phyloP scores from a whole-genome alignment of 2,797 vertebrate species.

The Pipistrellus nathusii region DNA sequence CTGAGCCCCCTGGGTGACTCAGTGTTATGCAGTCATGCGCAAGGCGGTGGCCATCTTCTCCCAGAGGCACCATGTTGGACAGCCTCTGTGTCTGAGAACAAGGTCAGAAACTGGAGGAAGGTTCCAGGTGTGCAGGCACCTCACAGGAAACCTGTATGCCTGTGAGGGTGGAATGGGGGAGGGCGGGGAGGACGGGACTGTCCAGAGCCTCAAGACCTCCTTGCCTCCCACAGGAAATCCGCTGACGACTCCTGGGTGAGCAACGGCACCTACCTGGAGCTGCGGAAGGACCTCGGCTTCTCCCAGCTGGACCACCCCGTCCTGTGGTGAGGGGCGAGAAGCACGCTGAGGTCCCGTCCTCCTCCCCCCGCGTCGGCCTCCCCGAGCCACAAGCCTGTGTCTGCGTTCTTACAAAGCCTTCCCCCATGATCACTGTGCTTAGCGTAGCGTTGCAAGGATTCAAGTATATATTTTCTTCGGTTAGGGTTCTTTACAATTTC shows the following conservation, averaged over 20 bases:
- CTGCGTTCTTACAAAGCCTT: slow-evolving; percentile 58
- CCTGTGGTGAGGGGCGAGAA: slow-evolving; percentile 92
- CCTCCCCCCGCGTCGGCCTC: slow-evolving; percentile 61
- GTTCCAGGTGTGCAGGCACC: not conserved
- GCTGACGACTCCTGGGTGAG: slow-evolving; percentile 95
- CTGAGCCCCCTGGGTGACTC: not conserved
- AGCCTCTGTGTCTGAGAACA: not conserved
- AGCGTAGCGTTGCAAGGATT: slow-evolving; percentile 76
- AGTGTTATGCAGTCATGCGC: not conserved
- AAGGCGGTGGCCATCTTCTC: not conserved
- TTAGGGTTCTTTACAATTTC: slow-evolving; percentile 81
- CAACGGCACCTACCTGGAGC: slow-evolving; percentile 96
- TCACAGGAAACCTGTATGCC: too few relatives aligned
- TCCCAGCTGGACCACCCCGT: slow-evolving; percentile 92
- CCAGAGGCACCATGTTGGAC: not conserved
- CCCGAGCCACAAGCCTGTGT: slow-evolving; percentile 66
- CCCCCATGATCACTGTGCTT: slow-evolving; percentile 77
- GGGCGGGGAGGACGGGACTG: not conserved
- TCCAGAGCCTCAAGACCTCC: slow-evolving; percentile 26
- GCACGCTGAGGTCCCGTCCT: slow-evolving; percentile 48
- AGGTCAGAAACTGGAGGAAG: not conserved
- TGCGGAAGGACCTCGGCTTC: slow-evolving; percentile 94
- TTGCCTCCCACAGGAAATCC: slow-evolving; percentile 91
- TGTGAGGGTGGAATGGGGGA: rapidly evolving
- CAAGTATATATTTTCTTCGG: slow-evolving; percentile 74